These are phyloP conservation scores for Euzetes globulus DNA, from an alignment of 2,888 invertebrate species.

Conservation along the genomic window DNA sequence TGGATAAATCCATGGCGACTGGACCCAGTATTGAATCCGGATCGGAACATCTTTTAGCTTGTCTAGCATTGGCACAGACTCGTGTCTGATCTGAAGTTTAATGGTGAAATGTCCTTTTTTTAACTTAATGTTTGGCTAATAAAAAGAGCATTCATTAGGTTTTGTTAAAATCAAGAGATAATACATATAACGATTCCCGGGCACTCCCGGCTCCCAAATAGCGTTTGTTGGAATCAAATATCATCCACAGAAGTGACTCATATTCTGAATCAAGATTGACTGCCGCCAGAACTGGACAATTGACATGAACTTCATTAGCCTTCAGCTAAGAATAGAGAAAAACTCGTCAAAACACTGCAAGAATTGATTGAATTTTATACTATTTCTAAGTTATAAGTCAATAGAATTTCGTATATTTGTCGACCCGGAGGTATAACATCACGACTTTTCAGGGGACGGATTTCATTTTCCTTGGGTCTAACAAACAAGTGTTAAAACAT, in stretches of 20 bases:
- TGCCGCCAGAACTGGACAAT: conserved; percentile 70
- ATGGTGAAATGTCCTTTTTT: conserved; percentile 92
- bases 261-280: conserved; percentile 90
- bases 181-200: conserved; percentile 56
- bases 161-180: not conserved
- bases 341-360: conserved; percentile 15
- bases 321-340: conserved; percentile 52
- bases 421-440: conserved; percentile 79
- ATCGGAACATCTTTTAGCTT: conserved; percentile 67
- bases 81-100: conserved; percentile 79
- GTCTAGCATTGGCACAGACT: conserved; percentile 73
- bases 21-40: conserved; percentile 66
- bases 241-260: conserved; percentile 93
- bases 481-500: conserved; percentile 51
- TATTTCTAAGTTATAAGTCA: conserved; percentile 77
- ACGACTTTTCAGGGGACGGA: conserved; percentile 62
- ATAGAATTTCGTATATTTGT: conserved; percentile 80
- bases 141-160: conserved; percentile 34
- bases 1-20: conserved; percentile 60
- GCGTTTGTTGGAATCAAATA: conserved; percentile 85
- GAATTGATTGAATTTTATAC: conserved; percentile 42
- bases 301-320: conserved; percentile 70
- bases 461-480: conserved; percentile 65
- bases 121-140: conserved; percentile 56
- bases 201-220: conserved; percentile 78